Conservation (phyloP, 2,113 vertebrate species). For the Diadophis punctatus region DNA sequence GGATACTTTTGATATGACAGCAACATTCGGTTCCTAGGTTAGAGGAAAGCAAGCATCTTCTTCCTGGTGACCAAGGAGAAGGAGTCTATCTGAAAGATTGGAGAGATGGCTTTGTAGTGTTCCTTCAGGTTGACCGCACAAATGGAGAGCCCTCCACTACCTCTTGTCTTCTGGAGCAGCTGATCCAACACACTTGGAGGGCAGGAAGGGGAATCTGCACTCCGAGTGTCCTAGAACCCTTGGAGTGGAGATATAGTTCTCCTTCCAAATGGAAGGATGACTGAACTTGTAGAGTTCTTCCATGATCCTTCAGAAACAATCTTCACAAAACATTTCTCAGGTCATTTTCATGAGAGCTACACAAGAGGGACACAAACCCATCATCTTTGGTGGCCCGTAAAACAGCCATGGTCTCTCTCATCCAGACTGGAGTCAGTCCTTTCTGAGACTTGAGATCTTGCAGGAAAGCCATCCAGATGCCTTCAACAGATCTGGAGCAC, state of each 20-base stretch:
- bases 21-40: neutral
- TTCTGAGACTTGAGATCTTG: neutral
- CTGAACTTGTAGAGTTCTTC: neutral
- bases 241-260: neutral
- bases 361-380: neutral
- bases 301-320: neutral
- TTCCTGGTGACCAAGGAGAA: neutral
- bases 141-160: neutral
- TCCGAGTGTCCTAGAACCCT: neutral
- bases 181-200: neutral
- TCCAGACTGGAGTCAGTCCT: neutral
- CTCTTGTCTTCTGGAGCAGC: neutral
- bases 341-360: neutral
- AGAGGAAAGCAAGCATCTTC: neutral
- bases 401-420: neutral
- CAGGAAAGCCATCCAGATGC: neutral
- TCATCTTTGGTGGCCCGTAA: neutral
- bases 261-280: neutral
- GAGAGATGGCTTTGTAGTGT: neutral
- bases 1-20: neutral
- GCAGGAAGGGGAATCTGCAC: neutral
- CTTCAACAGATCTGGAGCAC: neutral
- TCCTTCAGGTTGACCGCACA: neutral
- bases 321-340: accelerated
- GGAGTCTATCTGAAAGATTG: neutral